Percentiles rank a stretch among this genome's conserved stretches.
Evolutionary conservation across 2,113 vertebrate genomes (phyloP).

Genomic region (Dicrurus megarhynchus): DNA sequence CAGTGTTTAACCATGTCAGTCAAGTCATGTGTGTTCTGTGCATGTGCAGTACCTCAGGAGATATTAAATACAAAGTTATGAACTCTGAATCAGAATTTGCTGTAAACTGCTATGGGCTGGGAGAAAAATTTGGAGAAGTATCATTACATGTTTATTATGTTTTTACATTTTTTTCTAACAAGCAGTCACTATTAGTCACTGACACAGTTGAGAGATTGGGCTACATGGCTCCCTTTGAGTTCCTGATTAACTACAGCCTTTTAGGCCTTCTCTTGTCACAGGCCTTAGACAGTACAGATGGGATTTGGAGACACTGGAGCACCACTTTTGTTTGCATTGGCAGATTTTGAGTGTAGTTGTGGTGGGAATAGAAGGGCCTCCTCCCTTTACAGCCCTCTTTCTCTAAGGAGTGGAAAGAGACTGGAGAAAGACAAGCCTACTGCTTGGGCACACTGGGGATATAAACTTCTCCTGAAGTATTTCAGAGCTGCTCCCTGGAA

Average conservation of each 20-base stretch:
- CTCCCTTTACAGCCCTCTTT: background rate
- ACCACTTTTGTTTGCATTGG: background rate
- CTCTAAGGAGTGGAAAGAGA: background rate
- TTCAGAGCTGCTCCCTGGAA: conserved; percentile 1
- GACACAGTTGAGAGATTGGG: background rate
- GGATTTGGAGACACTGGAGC: background rate
- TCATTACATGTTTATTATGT: background rate
- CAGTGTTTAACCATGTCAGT: background rate
- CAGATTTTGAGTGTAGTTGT: background rate
- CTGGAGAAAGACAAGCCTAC: background rate
- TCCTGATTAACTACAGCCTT: background rate
- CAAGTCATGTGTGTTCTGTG: background rate
- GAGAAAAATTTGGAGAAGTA: background rate
- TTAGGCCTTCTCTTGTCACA: background rate
- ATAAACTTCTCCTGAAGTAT: conserved; percentile 12
- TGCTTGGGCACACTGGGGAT: background rate
- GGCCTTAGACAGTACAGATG: background rate
- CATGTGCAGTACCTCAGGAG: background rate
- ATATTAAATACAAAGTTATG: background rate
- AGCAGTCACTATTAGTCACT: background rate
- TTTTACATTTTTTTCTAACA: background rate
- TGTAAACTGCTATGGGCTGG: background rate
- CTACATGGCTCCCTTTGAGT: background rate
- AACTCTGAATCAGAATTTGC: background rate
- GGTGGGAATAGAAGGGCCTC: background rate